Conservation (phyloP, 2,113 vertebrate genomes). For the Aythya baeri region DNA sequence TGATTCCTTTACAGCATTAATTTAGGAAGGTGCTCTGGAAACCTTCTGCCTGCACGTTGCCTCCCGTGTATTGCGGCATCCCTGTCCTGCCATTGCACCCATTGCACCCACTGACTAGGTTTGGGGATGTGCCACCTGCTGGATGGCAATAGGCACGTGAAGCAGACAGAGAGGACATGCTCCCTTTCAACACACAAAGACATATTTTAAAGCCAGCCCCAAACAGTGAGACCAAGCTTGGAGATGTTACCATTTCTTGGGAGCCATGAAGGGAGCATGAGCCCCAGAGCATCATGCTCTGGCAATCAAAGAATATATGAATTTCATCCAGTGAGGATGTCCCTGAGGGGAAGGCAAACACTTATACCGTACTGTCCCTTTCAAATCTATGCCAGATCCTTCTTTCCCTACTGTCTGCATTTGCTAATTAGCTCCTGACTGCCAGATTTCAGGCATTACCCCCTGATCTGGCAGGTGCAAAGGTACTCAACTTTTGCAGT, state of each 20-base stretch:
- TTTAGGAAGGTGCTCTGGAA: background rate
- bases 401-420: background rate
- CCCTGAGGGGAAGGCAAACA: background rate
- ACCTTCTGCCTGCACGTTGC: background rate
- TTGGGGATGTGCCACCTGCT: background rate
- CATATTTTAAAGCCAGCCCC: too few relatives aligned
- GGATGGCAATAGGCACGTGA: background rate
- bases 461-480: background rate
- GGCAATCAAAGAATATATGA: fast-evolving
- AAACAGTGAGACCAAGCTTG: background rate
- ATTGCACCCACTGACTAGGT: background rate
- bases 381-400: background rate
- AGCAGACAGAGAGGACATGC: background rate
- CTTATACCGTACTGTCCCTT: background rate
- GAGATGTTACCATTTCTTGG: background rate
- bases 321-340: background rate
- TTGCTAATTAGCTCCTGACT: background rate
- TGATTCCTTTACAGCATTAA: background rate
- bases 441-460: background rate
- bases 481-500: background rate
- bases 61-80: fast-evolving
- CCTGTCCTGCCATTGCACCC: fast-evolving
- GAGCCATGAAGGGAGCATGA: background rate
- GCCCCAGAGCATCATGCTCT: background rate
- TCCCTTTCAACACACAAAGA: background rate